Evolutionary conservation across 2,113 vertebrate species (phyloP).

Genomic region (Chaetorhynchus papuensis): DNA sequence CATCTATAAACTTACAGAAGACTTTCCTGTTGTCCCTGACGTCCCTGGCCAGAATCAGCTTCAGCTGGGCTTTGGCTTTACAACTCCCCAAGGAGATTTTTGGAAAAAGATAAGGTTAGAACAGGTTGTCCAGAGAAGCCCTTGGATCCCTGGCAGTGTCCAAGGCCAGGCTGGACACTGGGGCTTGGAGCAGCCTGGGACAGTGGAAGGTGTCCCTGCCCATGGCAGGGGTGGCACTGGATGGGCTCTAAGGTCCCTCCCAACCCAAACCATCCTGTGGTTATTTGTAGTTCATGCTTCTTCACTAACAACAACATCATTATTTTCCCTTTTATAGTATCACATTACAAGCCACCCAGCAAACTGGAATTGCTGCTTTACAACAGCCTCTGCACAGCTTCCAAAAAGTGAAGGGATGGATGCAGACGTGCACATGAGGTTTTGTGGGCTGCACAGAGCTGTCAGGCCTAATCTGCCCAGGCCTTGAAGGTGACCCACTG

Average conservation of each 20-base stretch:
- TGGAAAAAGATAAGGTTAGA: neutral
- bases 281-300: neutral
- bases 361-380: neutral
- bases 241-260: fast-evolving
- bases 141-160: neutral
- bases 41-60: neutral
- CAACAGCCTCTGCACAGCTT: neutral
- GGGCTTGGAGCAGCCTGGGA: neutral
- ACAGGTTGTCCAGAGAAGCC: fast-evolving
- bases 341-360: neutral
- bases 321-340: neutral
- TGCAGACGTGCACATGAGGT: neutral
- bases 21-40: neutral
- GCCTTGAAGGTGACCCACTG: neutral
- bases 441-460: neutral
- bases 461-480: neutral
- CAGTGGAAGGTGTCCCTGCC: neutral
- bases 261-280: neutral
- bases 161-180: neutral
- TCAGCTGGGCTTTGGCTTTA: neutral
- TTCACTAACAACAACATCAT: neutral
- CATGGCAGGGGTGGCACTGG: neutral
- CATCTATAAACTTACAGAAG: neutral
- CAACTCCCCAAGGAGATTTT: neutral
- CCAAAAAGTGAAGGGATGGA: neutral